Evolutionary conservation across 2,888 invertebrate genomes (phyloP), one percentile per base, ranked within the genome.

Genomic region (Ichneumoninae sp.): DNA sequence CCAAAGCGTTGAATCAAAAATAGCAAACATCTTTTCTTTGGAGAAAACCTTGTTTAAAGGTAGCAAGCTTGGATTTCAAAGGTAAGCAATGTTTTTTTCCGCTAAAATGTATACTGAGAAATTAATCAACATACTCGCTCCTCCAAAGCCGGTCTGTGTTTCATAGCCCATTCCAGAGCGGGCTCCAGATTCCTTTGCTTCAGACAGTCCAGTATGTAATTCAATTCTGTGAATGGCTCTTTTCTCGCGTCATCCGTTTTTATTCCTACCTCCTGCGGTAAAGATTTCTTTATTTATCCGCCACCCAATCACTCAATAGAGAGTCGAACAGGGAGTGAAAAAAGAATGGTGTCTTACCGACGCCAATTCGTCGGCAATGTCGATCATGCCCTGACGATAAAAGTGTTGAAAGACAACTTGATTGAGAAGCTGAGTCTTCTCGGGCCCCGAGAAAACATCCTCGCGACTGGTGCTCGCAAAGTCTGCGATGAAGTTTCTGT

Each of bases 391-490:
- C 94, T 98, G 98, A 87, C 99, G 96, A 91, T 98, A 97, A 92
- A 99, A 97, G 94, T 99, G 99, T 92, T 99, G 98, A 89, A 98
- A 98, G 86, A 99, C 97, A 26, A 98, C 98, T 94, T 97, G 96
- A 93, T 97, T 97, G n/a, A 98, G 94, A 22, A 97, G 93, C 90
- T 95, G 95, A 70, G 96, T 94, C 90, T 96, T 96, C 69, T 96
- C 95, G 0, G 96, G 94, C 1, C 96, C 95, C 84, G 96, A 95
- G 93, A 98, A 97, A 0, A 97, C 96, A 87, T 97, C 97, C 84
- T 98, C 98, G 54, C 97, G 96, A 83, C 97, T 97, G 0, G 98
- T 98, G 1, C 97, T 96, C 0, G 97, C 97, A 94, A 98, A 98
- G 93, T 99, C 98, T 0, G 97, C 96, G 54, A 97, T 97, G 91